These are phyloP conservation scores for Lepus oiostolus DNA, from an alignment of 2,797 vertebrate genomes.

Conservation along the genomic window DNA sequence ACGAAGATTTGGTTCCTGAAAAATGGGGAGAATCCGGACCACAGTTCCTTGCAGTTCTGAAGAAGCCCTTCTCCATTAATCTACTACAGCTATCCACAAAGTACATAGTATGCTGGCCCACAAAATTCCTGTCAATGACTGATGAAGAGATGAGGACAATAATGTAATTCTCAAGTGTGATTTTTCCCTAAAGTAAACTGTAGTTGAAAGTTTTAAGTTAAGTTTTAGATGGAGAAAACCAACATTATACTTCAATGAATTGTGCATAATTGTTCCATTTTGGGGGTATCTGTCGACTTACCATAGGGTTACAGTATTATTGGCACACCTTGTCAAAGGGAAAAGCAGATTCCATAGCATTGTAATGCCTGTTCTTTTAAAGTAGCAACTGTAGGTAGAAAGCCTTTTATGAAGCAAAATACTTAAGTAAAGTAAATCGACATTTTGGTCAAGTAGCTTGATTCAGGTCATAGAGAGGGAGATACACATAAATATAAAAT, in stretches of 20 bases:
- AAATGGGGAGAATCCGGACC: conserved; percentile 99
- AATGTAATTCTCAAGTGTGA: background rate
- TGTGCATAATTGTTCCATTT: background rate
- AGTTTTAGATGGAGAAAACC: conserved; percentile 27
- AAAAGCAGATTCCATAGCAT: background rate
- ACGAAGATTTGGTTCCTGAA: conserved; percentile 96
- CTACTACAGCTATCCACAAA: conserved; percentile 98
- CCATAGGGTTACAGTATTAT: background rate
- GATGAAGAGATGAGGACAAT: background rate
- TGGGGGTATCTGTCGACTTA: background rate
- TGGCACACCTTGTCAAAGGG: background rate
- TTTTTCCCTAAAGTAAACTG: background rate
- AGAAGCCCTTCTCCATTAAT: conserved; percentile 96
- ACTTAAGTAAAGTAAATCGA: background rate
- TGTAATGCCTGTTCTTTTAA: background rate
- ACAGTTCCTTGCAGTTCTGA: conserved; percentile 96
- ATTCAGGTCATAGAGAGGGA: background rate
- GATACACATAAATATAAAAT: background rate
- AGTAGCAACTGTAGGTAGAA: background rate
- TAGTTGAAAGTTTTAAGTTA: conserved; percentile 22
- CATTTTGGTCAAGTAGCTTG: conserved; percentile 7
- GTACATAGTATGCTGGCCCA: conserved; percentile 96
- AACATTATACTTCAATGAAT: background rate
- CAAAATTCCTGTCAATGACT: conserved; percentile 85
- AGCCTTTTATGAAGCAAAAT: background rate